Percentiles rank a stretch among this genome's conserved stretches.
Evolutionary conservation across 2,888 invertebrate species (phyloP).

Genomic region (Ormyrus nitidulus): DNA sequence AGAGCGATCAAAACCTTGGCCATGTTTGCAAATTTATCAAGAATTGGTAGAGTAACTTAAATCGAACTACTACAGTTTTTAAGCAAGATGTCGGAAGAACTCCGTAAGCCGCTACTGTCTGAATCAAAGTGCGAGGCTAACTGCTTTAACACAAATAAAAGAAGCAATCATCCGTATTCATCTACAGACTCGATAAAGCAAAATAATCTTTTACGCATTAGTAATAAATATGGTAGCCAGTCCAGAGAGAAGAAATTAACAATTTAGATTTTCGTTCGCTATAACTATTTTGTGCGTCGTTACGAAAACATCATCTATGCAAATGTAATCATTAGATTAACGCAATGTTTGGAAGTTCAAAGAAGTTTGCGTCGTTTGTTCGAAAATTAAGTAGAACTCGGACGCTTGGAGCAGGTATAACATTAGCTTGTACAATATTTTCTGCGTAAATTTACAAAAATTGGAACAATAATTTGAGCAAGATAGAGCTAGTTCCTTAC

Average conservation of each 20-base stretch:
- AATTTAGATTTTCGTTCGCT: conserved; percentile 30
- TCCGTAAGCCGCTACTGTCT: not conserved
- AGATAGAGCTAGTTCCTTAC: no score
- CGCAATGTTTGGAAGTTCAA: conserved; percentile 12
- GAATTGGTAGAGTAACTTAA: not conserved
- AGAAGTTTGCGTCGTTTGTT: not conserved
- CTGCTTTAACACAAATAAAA: conserved; percentile 36
- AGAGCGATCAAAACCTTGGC: conserved; percentile 23
- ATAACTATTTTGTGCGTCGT: conserved; percentile 2
- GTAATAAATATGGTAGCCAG: not conserved
- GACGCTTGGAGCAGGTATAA: not conserved
- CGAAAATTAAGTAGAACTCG: not conserved
- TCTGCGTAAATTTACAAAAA: not conserved
- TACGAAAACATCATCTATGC: conserved; percentile 28
- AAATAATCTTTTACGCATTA: conserved; percentile 29
- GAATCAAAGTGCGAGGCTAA: conserved; percentile 17
- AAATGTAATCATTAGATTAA: not conserved
- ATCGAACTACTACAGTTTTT: not conserved
- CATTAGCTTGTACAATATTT: not conserved
- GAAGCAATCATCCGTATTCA: conserved; percentile 20
- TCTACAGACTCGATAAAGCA: conserved; percentile 25
- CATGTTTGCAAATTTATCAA: conserved; percentile 17
- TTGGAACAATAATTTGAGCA: no score
- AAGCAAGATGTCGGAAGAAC: not conserved
- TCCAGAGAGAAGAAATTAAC: conserved; percentile 21